These are phyloP conservation scores for Tachuris rubrigastra DNA, from an alignment of 2,113 vertebrate species.

Conservation along the genomic window DNA sequence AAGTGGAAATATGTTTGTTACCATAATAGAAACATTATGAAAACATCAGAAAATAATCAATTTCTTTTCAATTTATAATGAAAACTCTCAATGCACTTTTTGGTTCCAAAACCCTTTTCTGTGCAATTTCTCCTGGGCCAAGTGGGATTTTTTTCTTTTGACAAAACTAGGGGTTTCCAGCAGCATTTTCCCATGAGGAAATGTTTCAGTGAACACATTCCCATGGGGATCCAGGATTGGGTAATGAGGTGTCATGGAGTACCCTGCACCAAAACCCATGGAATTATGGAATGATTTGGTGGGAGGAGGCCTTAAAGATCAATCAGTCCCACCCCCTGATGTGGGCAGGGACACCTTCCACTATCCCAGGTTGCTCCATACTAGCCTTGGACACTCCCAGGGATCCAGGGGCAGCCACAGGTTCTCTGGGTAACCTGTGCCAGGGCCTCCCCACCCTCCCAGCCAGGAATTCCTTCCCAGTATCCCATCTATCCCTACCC, in stretches of 20 bases:
- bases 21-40: background rate
- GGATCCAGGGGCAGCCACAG: background rate
- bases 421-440: background rate
- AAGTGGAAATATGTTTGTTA: fast-evolving
- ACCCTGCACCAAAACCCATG: background rate
- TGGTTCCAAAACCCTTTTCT: background rate
- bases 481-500: background rate
- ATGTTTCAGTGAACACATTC: fast-evolving
- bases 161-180: background rate
- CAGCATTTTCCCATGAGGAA: background rate
- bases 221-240: background rate
- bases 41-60: background rate
- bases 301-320: background rate
- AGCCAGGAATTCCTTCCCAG: background rate
- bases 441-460: background rate
- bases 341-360: background rate
- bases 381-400: background rate
- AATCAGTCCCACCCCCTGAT: background rate
- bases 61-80: background rate
- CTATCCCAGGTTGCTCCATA: background rate
- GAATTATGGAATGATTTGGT: background rate
- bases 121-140: fast-evolving
- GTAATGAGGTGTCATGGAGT: background rate
- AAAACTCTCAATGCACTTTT: background rate
- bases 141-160: fast-evolving